Evolutionary conservation across 1,140 invertebrate genomes (phyloP).

Genomic region (Oscheius sp.): DNA sequence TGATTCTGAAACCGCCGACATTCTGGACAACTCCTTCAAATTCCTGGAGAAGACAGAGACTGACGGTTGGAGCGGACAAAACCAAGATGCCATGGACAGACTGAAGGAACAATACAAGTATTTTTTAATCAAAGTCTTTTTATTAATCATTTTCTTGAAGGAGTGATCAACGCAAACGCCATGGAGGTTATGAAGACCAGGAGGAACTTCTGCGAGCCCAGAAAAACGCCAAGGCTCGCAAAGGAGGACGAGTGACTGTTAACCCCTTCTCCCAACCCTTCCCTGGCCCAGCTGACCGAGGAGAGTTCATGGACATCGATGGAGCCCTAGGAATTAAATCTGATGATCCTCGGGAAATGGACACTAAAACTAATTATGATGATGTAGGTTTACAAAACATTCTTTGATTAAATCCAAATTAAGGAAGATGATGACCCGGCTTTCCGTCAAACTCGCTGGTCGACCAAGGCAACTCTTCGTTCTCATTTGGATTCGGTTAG

Average conservation of each 20-base stretch:
- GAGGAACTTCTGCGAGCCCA: neutral
- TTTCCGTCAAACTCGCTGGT: conserved; percentile 46
- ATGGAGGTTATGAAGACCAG: neutral
- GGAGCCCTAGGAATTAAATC: conserved; percentile 28
- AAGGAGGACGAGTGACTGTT: too few relatives aligned
- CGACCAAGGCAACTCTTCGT: conserved; percentile 50
- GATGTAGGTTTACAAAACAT: conserved; percentile 9
- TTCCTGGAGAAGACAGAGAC: conserved; percentile 8
- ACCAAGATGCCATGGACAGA: neutral
- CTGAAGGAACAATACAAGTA: neutral
- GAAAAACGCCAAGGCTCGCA: too few relatives aligned
- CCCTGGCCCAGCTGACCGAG: too few relatives aligned
- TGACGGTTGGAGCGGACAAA: neutral
- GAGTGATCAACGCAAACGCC: neutral
- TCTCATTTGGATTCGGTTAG: conserved; percentile 81
- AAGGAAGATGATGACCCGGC: conserved; percentile 41
- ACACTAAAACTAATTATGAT: conserved; percentile 56
- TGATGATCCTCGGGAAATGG: conserved; percentile 34
- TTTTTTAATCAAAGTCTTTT: too few relatives aligned
- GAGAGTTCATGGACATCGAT: neutral
- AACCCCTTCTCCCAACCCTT: too few relatives aligned
- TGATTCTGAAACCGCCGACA: conserved; percentile 41
- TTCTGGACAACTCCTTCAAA: conserved; percentile 26
- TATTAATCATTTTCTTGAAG: too few relatives aligned
- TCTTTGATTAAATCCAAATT: neutral